Percentiles rank a stretch among this genome's conserved stretches.
phyloP scores from a whole-genome alignment of 2,797 vertebrate species.

The Rhinatrema bivittatum region DNA sequence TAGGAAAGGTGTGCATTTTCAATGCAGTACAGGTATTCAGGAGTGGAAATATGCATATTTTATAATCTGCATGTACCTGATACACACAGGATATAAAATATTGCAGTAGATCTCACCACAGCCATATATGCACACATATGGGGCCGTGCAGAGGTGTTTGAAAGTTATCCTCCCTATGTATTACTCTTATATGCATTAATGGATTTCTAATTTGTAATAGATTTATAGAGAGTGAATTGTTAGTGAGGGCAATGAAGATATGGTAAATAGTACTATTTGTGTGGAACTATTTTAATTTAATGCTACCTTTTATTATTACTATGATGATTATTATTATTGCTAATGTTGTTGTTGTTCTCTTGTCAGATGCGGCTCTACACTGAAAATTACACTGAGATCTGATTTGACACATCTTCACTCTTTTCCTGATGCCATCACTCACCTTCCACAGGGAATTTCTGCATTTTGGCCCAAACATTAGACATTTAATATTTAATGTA shows the following conservation, averaged over 20 bases:
- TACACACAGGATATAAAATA: too few relatives aligned
- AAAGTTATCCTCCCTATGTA: too few relatives aligned
- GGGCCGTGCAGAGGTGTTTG: too few relatives aligned
- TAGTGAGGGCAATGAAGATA: neutral
- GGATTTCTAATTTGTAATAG: slow-evolving; percentile 4
- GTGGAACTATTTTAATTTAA: slow-evolving; percentile 11
- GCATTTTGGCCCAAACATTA: slow-evolving; percentile 55
- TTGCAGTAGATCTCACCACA: too few relatives aligned
- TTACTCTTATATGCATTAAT: too few relatives aligned
- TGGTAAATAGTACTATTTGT: slow-evolving; percentile 8
- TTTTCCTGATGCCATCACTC: slow-evolving; percentile 42
- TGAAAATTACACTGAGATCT: slow-evolving; percentile 19
- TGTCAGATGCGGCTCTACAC: slow-evolving; percentile 32
- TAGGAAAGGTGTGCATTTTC: too few relatives aligned
- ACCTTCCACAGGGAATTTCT: slow-evolving; percentile 39
- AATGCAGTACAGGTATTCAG: too few relatives aligned
- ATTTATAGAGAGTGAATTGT: slow-evolving; percentile 13
- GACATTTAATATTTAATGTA: slow-evolving; percentile 68
- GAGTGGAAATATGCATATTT: too few relatives aligned
- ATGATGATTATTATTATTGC: neutral
- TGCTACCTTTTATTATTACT: neutral
- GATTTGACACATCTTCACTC: slow-evolving; percentile 31
- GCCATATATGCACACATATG: too few relatives aligned
- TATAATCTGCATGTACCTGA: too few relatives aligned
- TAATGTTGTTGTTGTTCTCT: too few relatives aligned